Percentiles rank a stretch among this genome's conserved stretches.
phyloP scores from a whole-genome alignment of 2,113 vertebrate genomes.

The Misgurnus mizolepis region DNA sequence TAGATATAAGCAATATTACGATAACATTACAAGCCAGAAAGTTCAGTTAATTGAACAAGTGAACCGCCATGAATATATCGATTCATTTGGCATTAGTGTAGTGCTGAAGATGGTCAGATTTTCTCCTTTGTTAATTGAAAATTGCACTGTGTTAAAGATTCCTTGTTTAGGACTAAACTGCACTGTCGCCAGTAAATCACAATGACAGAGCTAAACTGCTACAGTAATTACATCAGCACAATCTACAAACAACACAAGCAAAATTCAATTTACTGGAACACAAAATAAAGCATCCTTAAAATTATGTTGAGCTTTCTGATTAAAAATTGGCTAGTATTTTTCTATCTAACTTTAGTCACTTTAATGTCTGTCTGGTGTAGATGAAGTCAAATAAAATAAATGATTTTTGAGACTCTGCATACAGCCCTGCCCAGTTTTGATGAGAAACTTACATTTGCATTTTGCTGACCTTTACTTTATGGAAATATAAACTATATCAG shows the following conservation, averaged over 20 bases:
- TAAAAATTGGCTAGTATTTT: background rate
- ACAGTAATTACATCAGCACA: constrained; percentile 45
- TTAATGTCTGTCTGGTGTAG: background rate
- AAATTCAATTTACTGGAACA: constrained; percentile 25
- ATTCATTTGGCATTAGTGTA: constrained; percentile 16
- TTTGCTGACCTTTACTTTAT: constrained; percentile 51
- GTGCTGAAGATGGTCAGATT: constrained; percentile 13
- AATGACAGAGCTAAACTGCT: constrained; percentile 55
- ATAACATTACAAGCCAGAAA: background rate
- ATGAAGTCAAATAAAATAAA: constrained; percentile 10
- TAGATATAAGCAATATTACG: background rate
- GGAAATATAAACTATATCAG: constrained; percentile 43
- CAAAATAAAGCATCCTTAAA: constrained; percentile 11
- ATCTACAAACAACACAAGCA: constrained; percentile 35
- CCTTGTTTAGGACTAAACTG: constrained; percentile 45
- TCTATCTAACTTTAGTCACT: background rate
- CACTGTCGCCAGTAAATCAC: constrained; percentile 56
- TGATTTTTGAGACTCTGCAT: constrained; percentile 12
- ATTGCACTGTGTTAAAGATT: constrained; percentile 30
- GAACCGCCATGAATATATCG: constrained; percentile 15
- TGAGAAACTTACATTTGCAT: constrained; percentile 45
- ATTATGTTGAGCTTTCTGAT: background rate
- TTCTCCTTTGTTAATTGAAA: constrained; percentile 33
- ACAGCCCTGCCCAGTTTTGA: background rate
- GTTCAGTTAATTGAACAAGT: background rate